A percentile compares a stretch with the other conserved stretches of the same genome.
Evolutionary conservation across 2,888 invertebrate species (phyloP).

Genomic region (Synergus japonicus): DNA sequence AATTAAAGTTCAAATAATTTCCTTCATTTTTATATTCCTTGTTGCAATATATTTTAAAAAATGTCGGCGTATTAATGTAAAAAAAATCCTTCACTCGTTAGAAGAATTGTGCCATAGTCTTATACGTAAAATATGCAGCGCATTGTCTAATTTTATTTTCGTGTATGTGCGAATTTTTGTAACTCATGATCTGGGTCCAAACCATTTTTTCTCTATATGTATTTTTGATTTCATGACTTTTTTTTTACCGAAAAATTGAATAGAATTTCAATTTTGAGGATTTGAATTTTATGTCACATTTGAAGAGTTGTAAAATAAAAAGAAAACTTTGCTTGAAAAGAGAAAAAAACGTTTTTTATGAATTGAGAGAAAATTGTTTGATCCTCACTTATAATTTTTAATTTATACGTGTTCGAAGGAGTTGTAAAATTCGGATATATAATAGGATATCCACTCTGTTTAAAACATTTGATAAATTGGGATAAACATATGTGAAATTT

Average conservation of each 20-base stretch:
- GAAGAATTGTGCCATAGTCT: conserved; percentile 21
- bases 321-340: neutral
- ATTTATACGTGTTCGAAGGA: neutral
- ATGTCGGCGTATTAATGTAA: neutral
- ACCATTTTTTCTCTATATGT: neutral
- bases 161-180: neutral
- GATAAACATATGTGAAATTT: neutral
- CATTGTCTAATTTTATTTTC: conserved; percentile 3
- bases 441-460: conserved; percentile 3
- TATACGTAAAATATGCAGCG: neutral
- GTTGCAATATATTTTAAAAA: neutral
- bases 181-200: neutral
- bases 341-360: neutral
- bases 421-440: conserved; percentile 16
- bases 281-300: neutral
- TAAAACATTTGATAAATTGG: neutral
- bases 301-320: neutral
- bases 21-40: conserved; percentile 5
- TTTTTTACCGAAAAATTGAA: neutral
- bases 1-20: neutral
- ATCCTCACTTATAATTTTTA: neutral
- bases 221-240: neutral
- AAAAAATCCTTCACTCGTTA: neutral
- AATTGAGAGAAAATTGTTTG: neutral
- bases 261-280: neutral